Base-by-base conservation (phyloP, 1,140 invertebrate genomes). In the Platorchestia sp. region DNA sequence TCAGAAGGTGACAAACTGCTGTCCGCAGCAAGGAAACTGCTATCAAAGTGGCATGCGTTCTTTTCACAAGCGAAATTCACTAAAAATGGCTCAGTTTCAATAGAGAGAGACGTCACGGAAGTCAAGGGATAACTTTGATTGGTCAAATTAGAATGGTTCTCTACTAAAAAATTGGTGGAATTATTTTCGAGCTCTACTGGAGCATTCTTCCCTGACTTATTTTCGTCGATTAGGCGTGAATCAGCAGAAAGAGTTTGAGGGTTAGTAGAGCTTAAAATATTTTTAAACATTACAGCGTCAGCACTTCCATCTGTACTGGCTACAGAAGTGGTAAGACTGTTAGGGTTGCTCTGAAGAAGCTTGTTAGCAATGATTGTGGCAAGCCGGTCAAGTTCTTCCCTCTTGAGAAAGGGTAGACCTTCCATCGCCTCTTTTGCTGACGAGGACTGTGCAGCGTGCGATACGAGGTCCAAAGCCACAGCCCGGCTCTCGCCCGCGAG, bases 301-400 rank as follows among this genome's bases (percentile, higher is more conserved):
- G 89, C 89, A 45, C 89, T 91, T 7, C 42, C 89, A 91, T 93
- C 43, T 44, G 91, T 36, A 47, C 91, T 93, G 40, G 91, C 47
- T n/a, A 93, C 91, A 93, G 91, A 93, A 22, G 91, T 40, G 45
- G 41, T 47, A 3, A 93, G 91, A 44, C 91, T 93, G 40, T 93
- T 93, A 14, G 91, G 91, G 47, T 40, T 93, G 45, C 91, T 93
- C 36, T 93, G 43, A 5, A 93, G 43, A n/a, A 93, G 91, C 45
- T 47, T 93, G 40, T 93, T 93, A 47, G 91, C 91, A n/a, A 93
- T 93, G 45, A 93, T 93, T 1, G 91, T 93, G 36, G 91, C 91
- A 19, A 93, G 45, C 45, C 45, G 41, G 36, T 93, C 91, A 45
- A 93, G 91, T 44, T 93, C 91, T 93, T 93, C 91, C 45, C 91